Evolutionary conservation across 2,113 vertebrate genomes (phyloP).

Genomic region (Engystomops pustulosus): DNA sequence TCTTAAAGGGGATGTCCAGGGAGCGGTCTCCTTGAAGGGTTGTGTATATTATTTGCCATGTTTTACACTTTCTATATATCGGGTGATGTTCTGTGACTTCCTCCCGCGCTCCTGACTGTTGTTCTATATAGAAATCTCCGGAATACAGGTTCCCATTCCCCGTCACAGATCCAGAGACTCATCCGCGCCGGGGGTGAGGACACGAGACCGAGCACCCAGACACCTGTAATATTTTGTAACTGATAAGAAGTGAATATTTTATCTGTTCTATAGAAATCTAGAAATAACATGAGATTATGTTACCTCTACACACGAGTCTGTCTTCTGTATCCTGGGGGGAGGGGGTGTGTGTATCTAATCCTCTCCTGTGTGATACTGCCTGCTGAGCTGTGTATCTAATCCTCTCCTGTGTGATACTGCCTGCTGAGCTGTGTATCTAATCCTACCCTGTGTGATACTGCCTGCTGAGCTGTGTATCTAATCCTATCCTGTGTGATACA

Average conservation of each 20-base stretch:
- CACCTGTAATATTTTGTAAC: conserved; percentile 57
- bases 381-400: not conserved
- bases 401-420: not conserved
- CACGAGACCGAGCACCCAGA: conserved; percentile 54
- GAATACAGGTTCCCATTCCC: not conserved
- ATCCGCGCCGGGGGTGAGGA: conserved; percentile 35
- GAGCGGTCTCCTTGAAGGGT: too few relatives aligned
- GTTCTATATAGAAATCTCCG: too few relatives aligned
- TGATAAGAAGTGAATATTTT: conserved; percentile 52
- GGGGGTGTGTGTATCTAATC: not conserved
- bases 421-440: not conserved
- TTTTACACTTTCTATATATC: not conserved
- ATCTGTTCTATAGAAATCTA: conserved; percentile 56
- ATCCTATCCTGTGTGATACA: too few relatives aligned
- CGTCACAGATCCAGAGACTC: not conserved
- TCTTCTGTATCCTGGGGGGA: not conserved
- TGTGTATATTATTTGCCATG: too few relatives aligned
- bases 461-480: not conserved
- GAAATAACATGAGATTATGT: conserved; percentile 53
- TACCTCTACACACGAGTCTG: conserved; percentile 12
- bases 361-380: not conserved
- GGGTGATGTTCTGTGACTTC: not conserved
- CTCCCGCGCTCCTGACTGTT: not conserved
- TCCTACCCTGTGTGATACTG: not conserved
- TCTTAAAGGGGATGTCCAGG: too few relatives aligned